These are phyloP conservation scores for Lydus trimaculatus DNA, from an alignment of 2,888 invertebrate genomes.

Conservation along the genomic window DNA sequence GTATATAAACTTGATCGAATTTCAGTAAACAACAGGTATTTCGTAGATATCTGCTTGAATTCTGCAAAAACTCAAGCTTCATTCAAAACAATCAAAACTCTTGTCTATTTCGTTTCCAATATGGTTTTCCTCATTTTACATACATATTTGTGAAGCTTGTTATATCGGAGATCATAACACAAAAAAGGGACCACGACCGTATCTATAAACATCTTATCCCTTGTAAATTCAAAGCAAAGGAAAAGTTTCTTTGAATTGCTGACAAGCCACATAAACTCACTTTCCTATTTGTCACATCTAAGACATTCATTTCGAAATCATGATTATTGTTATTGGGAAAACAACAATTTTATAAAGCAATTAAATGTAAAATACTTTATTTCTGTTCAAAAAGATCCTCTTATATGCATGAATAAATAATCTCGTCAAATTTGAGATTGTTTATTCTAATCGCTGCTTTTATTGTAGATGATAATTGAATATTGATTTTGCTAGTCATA, in stretches of 20 bases:
- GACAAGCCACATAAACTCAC: conserved; percentile 14
- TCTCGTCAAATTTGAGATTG: not conserved
- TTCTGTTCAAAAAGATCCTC: too few relatives aligned
- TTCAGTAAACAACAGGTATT: too few relatives aligned
- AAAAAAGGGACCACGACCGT: conserved; percentile 14
- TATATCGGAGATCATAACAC: conserved; percentile 18
- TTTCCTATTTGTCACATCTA: too few relatives aligned
- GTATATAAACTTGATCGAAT: too few relatives aligned
- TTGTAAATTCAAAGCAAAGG: conserved; percentile 25
- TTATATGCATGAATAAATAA: not conserved
- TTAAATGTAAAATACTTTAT: too few relatives aligned
- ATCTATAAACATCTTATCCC: conserved; percentile 27
- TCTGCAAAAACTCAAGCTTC: too few relatives aligned
- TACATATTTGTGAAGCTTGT: conserved; percentile 10
- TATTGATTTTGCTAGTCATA: not conserved
- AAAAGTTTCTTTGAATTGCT: conserved; percentile 27
- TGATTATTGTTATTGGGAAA: not conserved
- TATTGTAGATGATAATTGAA: conserved; percentile 5
- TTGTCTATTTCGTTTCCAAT: too few relatives aligned
- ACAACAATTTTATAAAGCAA: too few relatives aligned
- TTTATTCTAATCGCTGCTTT: not conserved
- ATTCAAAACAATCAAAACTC: too few relatives aligned
- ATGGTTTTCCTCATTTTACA: not conserved
- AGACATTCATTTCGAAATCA: too few relatives aligned
- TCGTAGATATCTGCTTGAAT: too few relatives aligned